A percentile compares a stretch with the other conserved stretches of the same genome.
phyloP scores from a whole-genome alignment of 2,888 invertebrate species.

The Pyrocoelia pectoralis region DNA sequence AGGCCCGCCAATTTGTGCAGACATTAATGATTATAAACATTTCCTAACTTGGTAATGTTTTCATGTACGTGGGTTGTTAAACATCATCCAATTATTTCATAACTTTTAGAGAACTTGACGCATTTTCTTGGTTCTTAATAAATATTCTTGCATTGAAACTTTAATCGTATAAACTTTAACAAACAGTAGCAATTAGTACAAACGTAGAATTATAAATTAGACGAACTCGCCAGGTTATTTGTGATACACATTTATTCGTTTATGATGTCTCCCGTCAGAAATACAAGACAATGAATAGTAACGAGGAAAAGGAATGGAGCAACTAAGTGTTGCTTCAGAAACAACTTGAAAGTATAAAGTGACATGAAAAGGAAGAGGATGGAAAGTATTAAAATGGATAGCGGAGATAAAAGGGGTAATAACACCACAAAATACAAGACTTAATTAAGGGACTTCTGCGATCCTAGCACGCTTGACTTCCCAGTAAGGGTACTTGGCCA shows the following conservation, averaged over 20 bases:
- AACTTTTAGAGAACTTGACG: not conserved
- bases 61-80: not conserved
- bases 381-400: slow-evolving; percentile 30
- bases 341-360: slow-evolving; percentile 19
- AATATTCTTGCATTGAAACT: slow-evolving; percentile 3
- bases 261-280: slow-evolving; percentile 4
- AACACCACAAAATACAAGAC: slow-evolving; percentile 40
- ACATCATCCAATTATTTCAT: slow-evolving; percentile 3
- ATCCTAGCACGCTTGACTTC: slow-evolving; percentile 31
- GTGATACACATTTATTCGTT: slow-evolving; percentile 10
- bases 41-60: not conserved
- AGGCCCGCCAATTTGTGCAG: not conserved
- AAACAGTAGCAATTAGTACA: slow-evolving; percentile 11
- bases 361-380: slow-evolving; percentile 19
- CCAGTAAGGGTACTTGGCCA: slow-evolving; percentile 26
- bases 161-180: not conserved
- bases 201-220: slow-evolving; percentile 3
- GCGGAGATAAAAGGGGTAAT: slow-evolving; percentile 40
- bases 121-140: not conserved
- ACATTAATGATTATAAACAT: not conserved
- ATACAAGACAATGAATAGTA: slow-evolving; percentile 34
- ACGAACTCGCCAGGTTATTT: slow-evolving; percentile 7
- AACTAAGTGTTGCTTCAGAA: slow-evolving; percentile 30
- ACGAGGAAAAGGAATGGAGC: slow-evolving; percentile 32
- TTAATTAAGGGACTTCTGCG: slow-evolving; percentile 40